Evolutionary conservation across 2,888 invertebrate genomes (phyloP), one percentile per base, ranked within the genome.

Genomic region (Cenopis cana): DNA sequence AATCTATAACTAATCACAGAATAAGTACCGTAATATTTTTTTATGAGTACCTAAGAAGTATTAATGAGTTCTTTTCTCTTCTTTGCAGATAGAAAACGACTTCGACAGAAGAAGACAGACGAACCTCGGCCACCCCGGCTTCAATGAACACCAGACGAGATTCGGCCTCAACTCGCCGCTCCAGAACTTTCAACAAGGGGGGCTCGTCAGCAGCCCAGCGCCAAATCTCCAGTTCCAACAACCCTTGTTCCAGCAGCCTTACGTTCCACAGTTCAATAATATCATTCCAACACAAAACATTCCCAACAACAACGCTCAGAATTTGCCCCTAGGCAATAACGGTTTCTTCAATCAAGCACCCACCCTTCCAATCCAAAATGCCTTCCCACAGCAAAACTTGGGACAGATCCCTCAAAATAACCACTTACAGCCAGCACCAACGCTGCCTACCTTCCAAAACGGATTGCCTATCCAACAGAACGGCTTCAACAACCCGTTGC

Each of bases 31-130:
- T n/a, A n/a, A n/a, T n/a, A n/a, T n/a, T n/a, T n/a, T n/a, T n/a
- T n/a, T n/a, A n/a, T n/a, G n/a, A n/a, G n/a, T n/a, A n/a, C n/a
- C n/a, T n/a, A n/a, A n/a, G n/a, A n/a, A 33, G 33, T 8, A 33
- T 6, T 33, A 33, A 33, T 8, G 33, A 6, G 3, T 60, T 61
- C 73, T 76, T 81, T 74, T 79, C 68, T 79, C 68, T 79, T 84
- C 75, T 75, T 90, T 92, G 41, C 91, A 93, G 93, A 83, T 90
- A 84, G 93, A 93, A 81, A 91, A 93, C 89, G 93, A 93, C 76
- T 93, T 85, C 83, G 93, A 93, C 76, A 87, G 91, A 86, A 89
- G 87, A 86, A 87, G 93, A 82, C 91, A 91, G 76, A 84, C 88
- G 49, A 77, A 86, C 33, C 78, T 88, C 75, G 88, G 88, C 68